Percentiles rank a stretch among this genome's conserved stretches.
These are phyloP conservation scores for Melanostigma gelatinosum DNA, from an alignment of 2,113 vertebrate species.

Conservation along the genomic window DNA sequence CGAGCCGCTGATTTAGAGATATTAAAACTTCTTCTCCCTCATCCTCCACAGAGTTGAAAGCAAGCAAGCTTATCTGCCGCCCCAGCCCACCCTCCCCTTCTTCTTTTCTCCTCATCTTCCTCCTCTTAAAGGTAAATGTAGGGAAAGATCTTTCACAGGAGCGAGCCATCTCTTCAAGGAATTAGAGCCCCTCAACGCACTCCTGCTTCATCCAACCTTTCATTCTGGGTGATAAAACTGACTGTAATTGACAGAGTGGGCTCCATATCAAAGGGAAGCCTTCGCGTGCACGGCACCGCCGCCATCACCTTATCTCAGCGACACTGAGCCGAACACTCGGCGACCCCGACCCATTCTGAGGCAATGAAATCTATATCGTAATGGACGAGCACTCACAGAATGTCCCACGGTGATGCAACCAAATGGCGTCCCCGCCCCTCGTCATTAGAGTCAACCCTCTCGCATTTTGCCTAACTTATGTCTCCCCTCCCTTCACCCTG, in stretches of 20 bases:
- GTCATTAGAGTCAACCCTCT: conserved; percentile 41
- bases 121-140: conserved; percentile 72
- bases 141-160: conserved; percentile 53
- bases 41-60: conserved; percentile 76
- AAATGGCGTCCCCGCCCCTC: conserved; percentile 57
- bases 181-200: background rate
- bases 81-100: conserved; percentile 23
- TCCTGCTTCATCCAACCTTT: conserved; percentile 33
- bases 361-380: conserved; percentile 72
- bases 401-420: conserved; percentile 48
- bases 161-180: conserved; percentile 35
- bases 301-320: conserved; percentile 37
- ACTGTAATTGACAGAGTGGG: conserved; percentile 47
- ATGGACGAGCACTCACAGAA: conserved; percentile 58
- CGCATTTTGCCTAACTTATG: conserved; percentile 55
- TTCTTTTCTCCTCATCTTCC: conserved; percentile 65
- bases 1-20: conserved; percentile 85
- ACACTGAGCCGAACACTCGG: conserved; percentile 6
- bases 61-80: conserved; percentile 71
- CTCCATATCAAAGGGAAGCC: conserved; percentile 42
- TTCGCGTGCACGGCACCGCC: background rate
- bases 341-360: conserved; percentile 26
- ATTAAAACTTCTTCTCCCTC: conserved; percentile 83
- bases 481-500: background rate
- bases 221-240: conserved; percentile 42